phyloP scores from a whole-genome alignment of 2,797 vertebrate genomes.

The Poecile montanus region DNA sequence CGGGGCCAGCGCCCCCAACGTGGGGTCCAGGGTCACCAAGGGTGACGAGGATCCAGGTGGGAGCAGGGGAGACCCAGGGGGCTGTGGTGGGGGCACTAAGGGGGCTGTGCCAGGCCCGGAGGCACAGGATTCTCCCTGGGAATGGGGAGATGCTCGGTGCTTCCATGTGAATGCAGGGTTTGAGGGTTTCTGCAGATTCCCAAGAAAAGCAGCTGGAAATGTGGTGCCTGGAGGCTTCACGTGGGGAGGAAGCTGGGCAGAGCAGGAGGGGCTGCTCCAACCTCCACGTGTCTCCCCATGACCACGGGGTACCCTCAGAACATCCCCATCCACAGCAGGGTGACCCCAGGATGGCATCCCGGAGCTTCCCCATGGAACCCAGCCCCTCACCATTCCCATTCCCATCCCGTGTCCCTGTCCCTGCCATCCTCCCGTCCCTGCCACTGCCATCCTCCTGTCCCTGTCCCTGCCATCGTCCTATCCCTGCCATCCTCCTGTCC shows the following conservation, averaged over 20 bases:
- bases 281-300: fast-evolving
- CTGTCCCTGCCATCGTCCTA: not conserved
- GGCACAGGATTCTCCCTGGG: not conserved
- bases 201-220: fast-evolving
- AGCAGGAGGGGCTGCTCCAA: not conserved
- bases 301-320: fast-evolving
- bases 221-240: fast-evolving
- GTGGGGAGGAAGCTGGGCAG: not conserved
- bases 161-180: fast-evolving
- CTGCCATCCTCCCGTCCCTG: not conserved
- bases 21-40: not conserved
- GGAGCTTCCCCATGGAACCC: fast-evolving
- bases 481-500: fast-evolving
- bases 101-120: not conserved
- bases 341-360: fast-evolving
- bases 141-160: not conserved
- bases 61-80: not conserved
- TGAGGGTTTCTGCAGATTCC: not conserved
- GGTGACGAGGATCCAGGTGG: not conserved
- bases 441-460: not conserved
- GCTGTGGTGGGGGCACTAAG: not conserved
- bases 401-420: not conserved
- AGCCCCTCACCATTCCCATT: fast-evolving
- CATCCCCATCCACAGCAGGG: fast-evolving
- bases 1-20: fast-evolving